Base-by-base conservation (phyloP, 2,797 vertebrate genomes). In the Pangasius mekongensis region DNA sequence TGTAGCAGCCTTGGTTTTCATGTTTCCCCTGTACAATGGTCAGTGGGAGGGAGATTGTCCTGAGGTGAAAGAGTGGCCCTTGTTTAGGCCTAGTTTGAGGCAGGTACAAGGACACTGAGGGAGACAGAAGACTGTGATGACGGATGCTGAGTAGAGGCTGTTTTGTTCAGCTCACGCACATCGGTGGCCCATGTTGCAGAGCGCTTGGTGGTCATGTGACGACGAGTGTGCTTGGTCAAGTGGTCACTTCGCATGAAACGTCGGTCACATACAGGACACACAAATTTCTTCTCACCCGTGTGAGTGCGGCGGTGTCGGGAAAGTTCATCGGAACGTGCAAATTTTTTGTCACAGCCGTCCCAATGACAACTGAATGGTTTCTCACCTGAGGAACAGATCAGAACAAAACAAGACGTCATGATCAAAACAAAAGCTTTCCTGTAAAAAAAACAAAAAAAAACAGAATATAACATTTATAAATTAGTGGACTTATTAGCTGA, bases 221-320 rank as follows among this genome's bases (percentile, higher is more conserved):
- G 97, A 0, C 98, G 97, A 13, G 98, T 96, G 2, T 99, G 98
- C 93, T 99, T 99, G 0, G 98, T 99, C 94, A 99, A 86, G 96
- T 99, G 98, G 89, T 99, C 98, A 0, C 98, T 99, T 93, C 98
- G 96, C 98, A 99, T 99, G 94, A 99, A 99, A 83, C 98, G 97
- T 0, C 98, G 97, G 24, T 97, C 98, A 0, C 98, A 99, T 89
- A 97, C 97, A 0, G 94, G 96, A 83, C 98, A 99, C 0, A 93
- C 97, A 0, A 99, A 99, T 92, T 98, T 98, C 94, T 99, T 99
- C 93, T 99, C 98, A 0, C 98, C 98, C 0, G 98, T 99, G 95
- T 99, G 98, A 0, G 98, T 99, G 7, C 98, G 93, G 4, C 98
- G 98, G 92, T 99, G 98, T 24, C 98, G 97, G 0, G 98, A 99